A percentile compares a stretch with the other conserved stretches of the same genome.
Conservation (phyloP, 2,797 vertebrate species). For the Macropus fuliginosus region DNA sequence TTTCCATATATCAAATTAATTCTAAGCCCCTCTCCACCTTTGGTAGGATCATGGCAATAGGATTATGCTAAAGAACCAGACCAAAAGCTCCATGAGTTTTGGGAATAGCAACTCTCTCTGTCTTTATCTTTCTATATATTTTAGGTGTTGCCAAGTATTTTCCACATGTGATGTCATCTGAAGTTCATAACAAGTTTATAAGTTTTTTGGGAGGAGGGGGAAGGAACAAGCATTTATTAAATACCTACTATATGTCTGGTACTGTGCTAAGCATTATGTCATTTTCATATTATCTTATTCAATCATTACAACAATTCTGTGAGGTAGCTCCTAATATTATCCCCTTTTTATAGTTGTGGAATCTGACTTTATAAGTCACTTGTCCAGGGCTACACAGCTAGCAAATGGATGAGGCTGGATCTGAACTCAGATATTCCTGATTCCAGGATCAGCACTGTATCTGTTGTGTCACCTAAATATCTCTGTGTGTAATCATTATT, state of each 20-base stretch:
- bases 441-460: too few relatives aligned
- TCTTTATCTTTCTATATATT: background rate
- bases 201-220: background rate
- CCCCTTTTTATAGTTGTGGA: background rate
- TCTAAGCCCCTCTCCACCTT: background rate
- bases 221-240: background rate
- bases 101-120: background rate
- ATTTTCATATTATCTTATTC: background rate
- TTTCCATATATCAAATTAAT: background rate
- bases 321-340: background rate
- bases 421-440: too few relatives aligned
- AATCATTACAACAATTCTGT: background rate
- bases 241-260: rapidly evolving
- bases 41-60: background rate
- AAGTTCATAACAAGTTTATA: background rate
- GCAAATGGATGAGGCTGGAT: too few relatives aligned
- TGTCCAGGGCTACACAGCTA: background rate
- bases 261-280: background rate
- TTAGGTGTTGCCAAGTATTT: background rate
- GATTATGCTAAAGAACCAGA: background rate
- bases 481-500: too few relatives aligned
- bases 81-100: background rate
- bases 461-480: too few relatives aligned
- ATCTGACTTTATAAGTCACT: background rate
- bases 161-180: background rate